These are phyloP conservation scores for Habroteleia sp. DNA, from an alignment of 2,888 invertebrate species.

Conservation along the genomic window DNA sequence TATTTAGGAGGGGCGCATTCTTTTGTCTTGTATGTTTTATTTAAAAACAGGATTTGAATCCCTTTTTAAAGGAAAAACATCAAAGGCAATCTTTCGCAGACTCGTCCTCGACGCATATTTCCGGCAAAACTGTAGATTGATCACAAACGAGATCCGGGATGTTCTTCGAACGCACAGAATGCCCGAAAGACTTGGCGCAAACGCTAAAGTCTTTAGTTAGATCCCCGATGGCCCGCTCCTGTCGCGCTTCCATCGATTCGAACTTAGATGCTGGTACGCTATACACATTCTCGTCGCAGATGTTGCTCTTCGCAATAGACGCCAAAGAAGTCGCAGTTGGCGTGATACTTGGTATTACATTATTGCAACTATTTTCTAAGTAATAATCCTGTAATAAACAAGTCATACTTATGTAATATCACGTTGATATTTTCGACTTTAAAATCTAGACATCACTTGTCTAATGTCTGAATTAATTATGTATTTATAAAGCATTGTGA, in stretches of 20 bases:
- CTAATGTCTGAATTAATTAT: too few relatives aligned
- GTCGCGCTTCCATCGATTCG: slow-evolving; percentile 66
- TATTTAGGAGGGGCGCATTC: too few relatives aligned
- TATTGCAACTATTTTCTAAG: slow-evolving; percentile 77
- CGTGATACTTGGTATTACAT: slow-evolving; percentile 72
- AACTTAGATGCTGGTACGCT: slow-evolving; percentile 64
- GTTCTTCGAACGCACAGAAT: slow-evolving; percentile 69
- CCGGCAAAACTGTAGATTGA: slow-evolving; percentile 66
- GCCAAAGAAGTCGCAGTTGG: slow-evolving; percentile 84
- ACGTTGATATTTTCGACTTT: too few relatives aligned
- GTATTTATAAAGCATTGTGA: too few relatives aligned
- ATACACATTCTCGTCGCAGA: slow-evolving; percentile 69
- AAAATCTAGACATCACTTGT: too few relatives aligned
- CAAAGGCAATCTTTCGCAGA: slow-evolving; percentile 77
- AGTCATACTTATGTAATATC: too few relatives aligned
- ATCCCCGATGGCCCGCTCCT: slow-evolving; percentile 75
- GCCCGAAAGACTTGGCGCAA: slow-evolving; percentile 76
- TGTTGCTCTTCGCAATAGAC: slow-evolving; percentile 78
- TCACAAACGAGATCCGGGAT: slow-evolving; percentile 64
- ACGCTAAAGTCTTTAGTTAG: slow-evolving; percentile 77
- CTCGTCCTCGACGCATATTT: slow-evolving; percentile 74
- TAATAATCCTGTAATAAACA: slow-evolving; percentile 78
- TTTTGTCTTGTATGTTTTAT: too few relatives aligned
- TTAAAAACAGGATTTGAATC: slow-evolving; percentile 69
- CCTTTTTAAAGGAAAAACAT: slow-evolving; percentile 72